phyloP scores from a whole-genome alignment of 2,113 vertebrate genomes.

The Cryptomyrus ogoouensis region DNA sequence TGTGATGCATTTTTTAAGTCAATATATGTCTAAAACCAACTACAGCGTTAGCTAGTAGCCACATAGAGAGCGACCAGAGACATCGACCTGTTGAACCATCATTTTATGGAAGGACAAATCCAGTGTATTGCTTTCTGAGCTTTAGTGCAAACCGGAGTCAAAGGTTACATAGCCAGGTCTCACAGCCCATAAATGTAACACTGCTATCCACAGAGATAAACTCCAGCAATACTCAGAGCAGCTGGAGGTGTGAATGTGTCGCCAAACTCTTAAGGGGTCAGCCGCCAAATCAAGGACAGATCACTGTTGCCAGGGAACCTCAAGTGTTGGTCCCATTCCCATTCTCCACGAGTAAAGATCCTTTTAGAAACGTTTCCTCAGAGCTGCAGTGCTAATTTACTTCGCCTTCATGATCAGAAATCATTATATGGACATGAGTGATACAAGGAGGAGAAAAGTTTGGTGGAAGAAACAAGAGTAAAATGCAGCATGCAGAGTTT shows the following conservation, averaged over 20 bases:
- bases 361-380: neutral
- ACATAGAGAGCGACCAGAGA: neutral
- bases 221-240: neutral
- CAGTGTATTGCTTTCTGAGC: neutral
- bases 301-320: neutral
- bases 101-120: slow-evolving; percentile 5
- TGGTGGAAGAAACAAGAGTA: neutral
- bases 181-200: neutral
- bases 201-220: neutral
- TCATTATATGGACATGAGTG: neutral
- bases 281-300: neutral
- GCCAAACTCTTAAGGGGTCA: neutral
- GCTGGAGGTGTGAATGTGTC: neutral
- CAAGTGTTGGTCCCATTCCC: neutral
- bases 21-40: neutral
- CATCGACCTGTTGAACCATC: neutral
- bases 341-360: neutral
- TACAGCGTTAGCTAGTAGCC: neutral
- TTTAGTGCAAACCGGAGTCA: neutral
- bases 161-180: neutral
- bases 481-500: neutral
- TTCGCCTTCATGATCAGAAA: neutral
- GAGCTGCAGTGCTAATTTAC: neutral
- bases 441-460: neutral
- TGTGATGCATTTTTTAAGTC: neutral